phyloP scores from a whole-genome alignment of 2,888 invertebrate species.

The Tenthredo livida region DNA sequence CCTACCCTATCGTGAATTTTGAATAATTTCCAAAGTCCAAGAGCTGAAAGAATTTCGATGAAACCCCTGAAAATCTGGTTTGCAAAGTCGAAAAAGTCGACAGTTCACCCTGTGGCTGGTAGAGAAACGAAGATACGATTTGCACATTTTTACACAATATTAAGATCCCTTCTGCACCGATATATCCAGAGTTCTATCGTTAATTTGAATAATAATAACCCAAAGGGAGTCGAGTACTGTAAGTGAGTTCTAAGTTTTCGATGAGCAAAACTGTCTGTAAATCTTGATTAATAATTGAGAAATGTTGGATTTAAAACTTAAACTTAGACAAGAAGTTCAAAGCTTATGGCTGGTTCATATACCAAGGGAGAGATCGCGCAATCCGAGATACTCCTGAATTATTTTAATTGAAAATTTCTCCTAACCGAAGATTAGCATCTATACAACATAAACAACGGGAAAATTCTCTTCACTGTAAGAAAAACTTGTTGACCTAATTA shows the following conservation, averaged over 20 bases:
- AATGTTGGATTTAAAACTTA: background rate
- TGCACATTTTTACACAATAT: background rate
- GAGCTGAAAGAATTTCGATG: background rate
- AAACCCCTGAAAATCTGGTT: background rate
- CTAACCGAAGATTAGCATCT: background rate
- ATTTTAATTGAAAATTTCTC: constrained; percentile 18
- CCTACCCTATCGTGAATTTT: background rate
- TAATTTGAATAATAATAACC: background rate
- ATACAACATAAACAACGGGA: constrained; percentile 1
- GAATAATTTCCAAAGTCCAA: background rate
- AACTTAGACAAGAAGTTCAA: background rate
- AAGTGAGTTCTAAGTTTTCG: background rate
- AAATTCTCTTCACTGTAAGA: background rate
- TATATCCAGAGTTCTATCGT: background rate
- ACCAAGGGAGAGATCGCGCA: background rate
- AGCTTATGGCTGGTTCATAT: background rate
- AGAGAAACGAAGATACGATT: background rate
- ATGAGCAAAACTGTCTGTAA: background rate
- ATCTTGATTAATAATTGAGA: background rate
- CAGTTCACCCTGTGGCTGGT: background rate
- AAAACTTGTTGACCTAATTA: constrained; percentile 12
- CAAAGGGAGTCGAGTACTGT: background rate
- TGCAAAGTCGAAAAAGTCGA: background rate
- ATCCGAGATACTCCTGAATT: constrained; percentile 10
- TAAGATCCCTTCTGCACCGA: background rate